Conservation (phyloP, 2,113 vertebrate species). For the Dolichotis patagonum region DNA sequence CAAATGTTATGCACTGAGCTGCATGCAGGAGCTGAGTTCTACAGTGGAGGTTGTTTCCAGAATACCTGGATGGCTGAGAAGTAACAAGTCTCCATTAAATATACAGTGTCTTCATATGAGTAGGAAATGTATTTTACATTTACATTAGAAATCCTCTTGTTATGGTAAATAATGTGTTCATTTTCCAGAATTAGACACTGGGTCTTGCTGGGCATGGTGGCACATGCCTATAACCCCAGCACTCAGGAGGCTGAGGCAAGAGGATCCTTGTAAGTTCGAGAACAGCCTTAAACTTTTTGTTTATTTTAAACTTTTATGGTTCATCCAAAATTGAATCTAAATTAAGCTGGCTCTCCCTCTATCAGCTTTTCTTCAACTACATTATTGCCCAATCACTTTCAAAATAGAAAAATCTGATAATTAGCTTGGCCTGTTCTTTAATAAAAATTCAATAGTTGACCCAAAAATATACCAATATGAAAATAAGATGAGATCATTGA, state of each 20-base stretch:
- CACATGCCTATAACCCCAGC: too few species aligned
- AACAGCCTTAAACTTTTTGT: neutral
- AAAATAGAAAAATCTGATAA: neutral
- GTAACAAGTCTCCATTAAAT: neutral
- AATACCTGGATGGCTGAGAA: neutral
- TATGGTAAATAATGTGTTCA: neutral
- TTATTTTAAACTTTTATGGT: neutral
- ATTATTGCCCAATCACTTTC: neutral
- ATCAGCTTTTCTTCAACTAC: neutral
- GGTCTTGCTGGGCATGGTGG: neutral
- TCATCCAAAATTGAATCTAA: neutral
- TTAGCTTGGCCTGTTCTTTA: neutral
- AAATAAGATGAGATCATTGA: neutral
- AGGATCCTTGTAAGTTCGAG: too few species aligned
- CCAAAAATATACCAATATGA: neutral
- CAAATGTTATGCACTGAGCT: constrained; percentile 27
- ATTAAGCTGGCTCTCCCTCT: neutral
- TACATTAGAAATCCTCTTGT: neutral
- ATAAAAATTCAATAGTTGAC: neutral
- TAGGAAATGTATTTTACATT: neutral
- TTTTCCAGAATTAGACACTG: neutral
- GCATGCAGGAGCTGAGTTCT: neutral
- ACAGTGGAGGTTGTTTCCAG: neutral
- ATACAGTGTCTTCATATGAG: neutral
- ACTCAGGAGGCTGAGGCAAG: too few species aligned